Percentiles rank a stretch among this genome's conserved stretches.
These are phyloP conservation scores for Criorhina ranunculi DNA, from an alignment of 2,888 invertebrate genomes.

Conservation along the genomic window DNA sequence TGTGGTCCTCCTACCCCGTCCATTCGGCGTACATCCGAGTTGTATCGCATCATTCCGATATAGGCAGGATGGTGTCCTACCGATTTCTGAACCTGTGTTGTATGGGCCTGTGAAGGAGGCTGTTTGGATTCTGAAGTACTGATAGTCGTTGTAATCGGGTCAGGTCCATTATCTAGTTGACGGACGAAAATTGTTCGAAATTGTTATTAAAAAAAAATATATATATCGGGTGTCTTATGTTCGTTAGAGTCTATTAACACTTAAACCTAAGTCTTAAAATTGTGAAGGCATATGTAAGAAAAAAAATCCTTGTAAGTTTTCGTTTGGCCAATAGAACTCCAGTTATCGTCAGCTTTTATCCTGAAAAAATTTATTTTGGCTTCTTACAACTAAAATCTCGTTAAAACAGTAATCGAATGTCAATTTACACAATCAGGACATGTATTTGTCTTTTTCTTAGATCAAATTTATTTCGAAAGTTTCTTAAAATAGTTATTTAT, in stretches of 20 bases:
- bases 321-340: not conserved
- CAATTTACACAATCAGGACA: conserved; percentile 23
- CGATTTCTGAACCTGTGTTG: conserved; percentile 45
- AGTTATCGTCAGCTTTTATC: not conserved
- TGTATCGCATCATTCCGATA: conserved; percentile 72
- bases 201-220: conserved; percentile 14
- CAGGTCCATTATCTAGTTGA: conserved; percentile 48
- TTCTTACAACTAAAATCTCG: conserved; percentile 3
- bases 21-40: conserved; percentile 65
- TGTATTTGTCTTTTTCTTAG: not conserved
- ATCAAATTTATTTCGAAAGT: not conserved
- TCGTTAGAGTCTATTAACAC: conserved; percentile 1
- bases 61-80: conserved; percentile 51
- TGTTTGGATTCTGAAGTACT: conserved; percentile 42
- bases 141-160: conserved; percentile 20
- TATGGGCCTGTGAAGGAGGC: conserved; percentile 33
- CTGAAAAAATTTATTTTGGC: conserved; percentile 10
- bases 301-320: not conserved
- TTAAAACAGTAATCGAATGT: not conserved
- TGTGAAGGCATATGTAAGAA: not conserved
- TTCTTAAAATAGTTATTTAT: not conserved
- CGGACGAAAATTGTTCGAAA: conserved; percentile 22
- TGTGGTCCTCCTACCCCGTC: conserved; percentile 43
- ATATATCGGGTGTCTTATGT: not conserved
- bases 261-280: conserved; percentile 7